Base-by-base conservation (phyloP, 2,888 invertebrate species). In the Ichneumon xanthorius region DNA sequence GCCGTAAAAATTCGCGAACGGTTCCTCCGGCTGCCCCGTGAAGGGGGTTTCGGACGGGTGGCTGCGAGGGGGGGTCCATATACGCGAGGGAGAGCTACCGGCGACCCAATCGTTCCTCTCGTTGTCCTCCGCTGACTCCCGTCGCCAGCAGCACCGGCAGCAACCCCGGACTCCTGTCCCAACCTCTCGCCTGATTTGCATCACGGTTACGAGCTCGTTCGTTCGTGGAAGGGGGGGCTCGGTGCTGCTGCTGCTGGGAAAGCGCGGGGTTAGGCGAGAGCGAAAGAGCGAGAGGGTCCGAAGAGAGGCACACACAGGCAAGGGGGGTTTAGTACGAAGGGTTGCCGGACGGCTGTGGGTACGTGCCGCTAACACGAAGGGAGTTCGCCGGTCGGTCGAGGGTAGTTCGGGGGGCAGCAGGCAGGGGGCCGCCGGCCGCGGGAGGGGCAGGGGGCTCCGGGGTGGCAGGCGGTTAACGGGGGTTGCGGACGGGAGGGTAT, bases 141-240 rank as follows among this genome's bases (percentile, higher is more conserved):
- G 67, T 65, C 67, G 77, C 73, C 79, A 80, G 33, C 67, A 48
- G 77, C 68, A 37, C 78, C 76, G 75, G 71, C 40, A 78, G 76
- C 68, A 63, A 71, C 81, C 78, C 90, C 89, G 87, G 87, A 82
- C 80, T 85, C 85, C 75, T 79, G 79, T 78, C 86, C 84, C 80
- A 80, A 80, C 87, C 87, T 88, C 86, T 81, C 83, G 78, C 65
- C 87, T 91, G 92, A 93, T 92, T 93, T 92, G 92, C 93, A 92
- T 92, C 91, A 90, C 90, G 90, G 92, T 92, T 92, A 92, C 91
- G 91, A 91, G 91, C 91, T 91, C 90, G 90, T 92, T 92, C 88
- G 90, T 89, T 90, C 89, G 86, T 86, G 86, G 88, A 83, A 85
- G 75, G 80, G 75, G 83, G 48, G 77, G 22, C 48, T 79, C 19